Evolutionary conservation across 2,797 vertebrate genomes (phyloP).

Genomic region (Enteromius afrohamiltoni): DNA sequence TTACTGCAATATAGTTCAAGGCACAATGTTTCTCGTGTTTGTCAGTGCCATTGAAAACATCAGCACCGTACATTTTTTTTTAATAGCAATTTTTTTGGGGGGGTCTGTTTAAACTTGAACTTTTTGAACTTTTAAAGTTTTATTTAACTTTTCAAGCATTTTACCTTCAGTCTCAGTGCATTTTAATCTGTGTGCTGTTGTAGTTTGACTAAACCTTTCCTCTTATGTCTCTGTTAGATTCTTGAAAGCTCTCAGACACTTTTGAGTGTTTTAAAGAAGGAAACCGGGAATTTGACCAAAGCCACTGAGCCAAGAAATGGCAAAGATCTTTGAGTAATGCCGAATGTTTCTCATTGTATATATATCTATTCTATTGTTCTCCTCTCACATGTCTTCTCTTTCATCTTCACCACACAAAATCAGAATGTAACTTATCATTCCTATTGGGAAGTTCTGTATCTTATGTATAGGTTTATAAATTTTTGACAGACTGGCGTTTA

Average conservation of each 20-base stretch:
- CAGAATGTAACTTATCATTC: constrained; percentile 27
- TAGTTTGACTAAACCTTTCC: background rate
- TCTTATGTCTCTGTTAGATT: constrained; percentile 76
- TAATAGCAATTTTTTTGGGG: background rate
- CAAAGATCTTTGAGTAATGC: constrained; percentile 60
- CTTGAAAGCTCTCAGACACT: constrained; percentile 93
- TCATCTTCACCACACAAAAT: background rate
- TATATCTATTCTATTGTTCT: background rate
- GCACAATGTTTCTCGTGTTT: too few relatives aligned
- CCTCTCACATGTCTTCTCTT: background rate
- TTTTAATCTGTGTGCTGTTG: background rate
- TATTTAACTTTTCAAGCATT: too few relatives aligned
- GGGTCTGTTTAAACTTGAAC: too few relatives aligned
- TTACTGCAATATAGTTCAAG: too few relatives aligned
- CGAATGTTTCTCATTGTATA: background rate
- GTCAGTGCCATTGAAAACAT: too few relatives aligned
- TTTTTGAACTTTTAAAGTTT: too few relatives aligned
- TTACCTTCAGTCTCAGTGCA: background rate
- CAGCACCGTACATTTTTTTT: too few relatives aligned
- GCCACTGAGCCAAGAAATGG: constrained; percentile 71
- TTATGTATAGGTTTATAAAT: constrained; percentile 45
- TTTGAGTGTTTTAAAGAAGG: constrained; percentile 86
- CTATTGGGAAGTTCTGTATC: constrained; percentile 12
- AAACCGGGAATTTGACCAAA: constrained; percentile 84
- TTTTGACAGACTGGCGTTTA: constrained; percentile 43